These are phyloP conservation scores for Notodonta dromedarius DNA, from an alignment of 2,888 invertebrate species.

Conservation along the genomic window DNA sequence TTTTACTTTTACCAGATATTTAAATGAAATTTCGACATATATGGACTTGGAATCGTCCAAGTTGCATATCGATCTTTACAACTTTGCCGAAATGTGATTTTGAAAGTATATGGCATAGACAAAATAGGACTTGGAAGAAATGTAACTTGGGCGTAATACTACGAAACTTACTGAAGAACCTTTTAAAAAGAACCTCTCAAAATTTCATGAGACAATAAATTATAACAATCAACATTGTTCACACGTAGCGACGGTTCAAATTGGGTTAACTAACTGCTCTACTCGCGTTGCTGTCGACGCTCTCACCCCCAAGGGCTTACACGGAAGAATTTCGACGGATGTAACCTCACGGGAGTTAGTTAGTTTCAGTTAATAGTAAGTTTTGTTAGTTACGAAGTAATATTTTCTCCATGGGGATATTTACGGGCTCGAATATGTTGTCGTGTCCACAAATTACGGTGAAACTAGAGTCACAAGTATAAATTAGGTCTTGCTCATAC, in stretches of 20 bases:
- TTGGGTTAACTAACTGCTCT: slow-evolving; percentile 34
- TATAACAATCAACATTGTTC: slow-evolving; percentile 25
- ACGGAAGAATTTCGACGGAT: neutral
- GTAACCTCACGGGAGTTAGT: neutral
- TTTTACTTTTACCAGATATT: too few species aligned
- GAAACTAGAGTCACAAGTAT: neutral
- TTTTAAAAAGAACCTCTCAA: neutral
- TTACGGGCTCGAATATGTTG: neutral
- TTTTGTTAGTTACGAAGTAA: neutral
- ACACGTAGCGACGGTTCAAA: slow-evolving; percentile 28
- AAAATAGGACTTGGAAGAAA: too few species aligned
- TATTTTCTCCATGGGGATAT: neutral
- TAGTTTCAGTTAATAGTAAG: neutral
- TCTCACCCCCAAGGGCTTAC: slow-evolving; percentile 12
- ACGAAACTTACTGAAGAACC: too few species aligned
- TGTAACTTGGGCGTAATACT: too few species aligned
- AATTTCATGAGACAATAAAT: slow-evolving; percentile 8
- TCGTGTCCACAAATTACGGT: neutral
- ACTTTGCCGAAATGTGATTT: too few species aligned
- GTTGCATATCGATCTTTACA: too few species aligned
- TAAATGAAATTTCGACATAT: too few species aligned
- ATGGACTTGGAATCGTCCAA: too few species aligned
- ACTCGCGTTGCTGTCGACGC: slow-evolving; percentile 15
- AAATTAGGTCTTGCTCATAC: neutral
- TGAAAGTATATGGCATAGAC: too few species aligned